phyloP scores from a whole-genome alignment of 2,888 invertebrate genomes.

The Caenorhabditis sulstoni region DNA sequence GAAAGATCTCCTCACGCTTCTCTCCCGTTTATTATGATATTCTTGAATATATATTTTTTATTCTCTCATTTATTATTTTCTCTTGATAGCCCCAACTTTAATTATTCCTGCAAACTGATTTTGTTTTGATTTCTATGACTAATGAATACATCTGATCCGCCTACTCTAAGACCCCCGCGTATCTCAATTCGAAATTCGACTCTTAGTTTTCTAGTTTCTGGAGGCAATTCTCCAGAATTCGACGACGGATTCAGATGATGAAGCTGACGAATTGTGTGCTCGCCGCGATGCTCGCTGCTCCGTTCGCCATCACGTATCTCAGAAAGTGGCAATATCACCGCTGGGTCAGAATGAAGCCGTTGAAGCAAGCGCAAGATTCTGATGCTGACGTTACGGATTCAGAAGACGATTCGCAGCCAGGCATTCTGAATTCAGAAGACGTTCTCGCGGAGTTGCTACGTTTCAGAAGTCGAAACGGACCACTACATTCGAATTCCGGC shows the following conservation, averaged over 20 bases:
- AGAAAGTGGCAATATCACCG: slow-evolving; percentile 13
- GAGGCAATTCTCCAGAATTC: not conserved
- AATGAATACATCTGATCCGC: too few species aligned
- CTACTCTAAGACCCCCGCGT: too few species aligned
- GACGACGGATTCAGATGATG: too few species aligned
- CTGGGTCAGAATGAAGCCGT: slow-evolving; percentile 20
- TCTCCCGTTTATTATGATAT: too few species aligned
- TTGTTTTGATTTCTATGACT: too few species aligned
- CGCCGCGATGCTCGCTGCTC: slow-evolving; percentile 32
- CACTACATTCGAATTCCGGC: slow-evolving; percentile 50
- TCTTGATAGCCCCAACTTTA: too few species aligned
- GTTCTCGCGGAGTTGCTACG: not conserved
- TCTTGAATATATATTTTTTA: too few species aligned
- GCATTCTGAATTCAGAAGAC: not conserved
- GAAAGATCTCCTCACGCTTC: too few species aligned
- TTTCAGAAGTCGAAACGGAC: not conserved
- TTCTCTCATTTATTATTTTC: too few species aligned
- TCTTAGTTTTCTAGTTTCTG: not conserved
- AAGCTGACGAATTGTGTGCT: slow-evolving; percentile 28
- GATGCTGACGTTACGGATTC: not conserved
- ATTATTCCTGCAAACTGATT: too few species aligned
- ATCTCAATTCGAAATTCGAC: not conserved
- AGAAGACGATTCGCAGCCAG: not conserved
- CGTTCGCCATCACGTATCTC: slow-evolving; percentile 36
- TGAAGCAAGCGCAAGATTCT: not conserved